Percentiles rank a stretch among this genome's conserved stretches.
phyloP scores from a whole-genome alignment of 2,888 invertebrate genomes.

The Sarcophaga variegata region DNA sequence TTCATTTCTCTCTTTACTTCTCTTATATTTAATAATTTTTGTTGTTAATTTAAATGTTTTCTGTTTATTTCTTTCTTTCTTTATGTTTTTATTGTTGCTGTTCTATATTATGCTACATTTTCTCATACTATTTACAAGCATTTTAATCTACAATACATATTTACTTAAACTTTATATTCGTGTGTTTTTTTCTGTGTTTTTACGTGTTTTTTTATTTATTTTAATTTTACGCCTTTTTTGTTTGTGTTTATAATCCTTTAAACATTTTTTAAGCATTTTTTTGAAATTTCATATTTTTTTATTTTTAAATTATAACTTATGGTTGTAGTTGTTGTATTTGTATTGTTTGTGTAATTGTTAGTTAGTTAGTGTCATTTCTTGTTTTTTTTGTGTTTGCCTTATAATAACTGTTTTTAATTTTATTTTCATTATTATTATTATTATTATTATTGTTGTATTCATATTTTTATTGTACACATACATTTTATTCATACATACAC shows the following conservation, averaged over 20 bases:
- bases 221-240: background rate
- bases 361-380: constrained; percentile 6
- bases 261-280: background rate
- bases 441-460: background rate
- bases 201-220: constrained; percentile 6
- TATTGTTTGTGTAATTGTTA: constrained; percentile 8
- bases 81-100: background rate
- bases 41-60: background rate
- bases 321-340: constrained; percentile 3
- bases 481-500: constrained; percentile 12
- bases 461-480: constrained; percentile 26
- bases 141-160: constrained; percentile 47
- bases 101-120: background rate
- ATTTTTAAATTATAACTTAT: constrained; percentile 15
- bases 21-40: background rate
- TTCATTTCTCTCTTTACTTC: background rate
- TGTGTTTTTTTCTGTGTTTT: background rate
- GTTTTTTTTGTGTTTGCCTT: background rate
- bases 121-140: constrained; percentile 58
- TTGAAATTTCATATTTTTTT: background rate
- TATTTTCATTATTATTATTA: background rate
- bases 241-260: background rate
- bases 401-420: background rate
- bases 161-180: constrained; percentile 50
- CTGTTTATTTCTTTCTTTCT: background rate